Evolutionary conservation across 2,888 invertebrate species (phyloP).

Genomic region (Lasioglossum lativentre): DNA sequence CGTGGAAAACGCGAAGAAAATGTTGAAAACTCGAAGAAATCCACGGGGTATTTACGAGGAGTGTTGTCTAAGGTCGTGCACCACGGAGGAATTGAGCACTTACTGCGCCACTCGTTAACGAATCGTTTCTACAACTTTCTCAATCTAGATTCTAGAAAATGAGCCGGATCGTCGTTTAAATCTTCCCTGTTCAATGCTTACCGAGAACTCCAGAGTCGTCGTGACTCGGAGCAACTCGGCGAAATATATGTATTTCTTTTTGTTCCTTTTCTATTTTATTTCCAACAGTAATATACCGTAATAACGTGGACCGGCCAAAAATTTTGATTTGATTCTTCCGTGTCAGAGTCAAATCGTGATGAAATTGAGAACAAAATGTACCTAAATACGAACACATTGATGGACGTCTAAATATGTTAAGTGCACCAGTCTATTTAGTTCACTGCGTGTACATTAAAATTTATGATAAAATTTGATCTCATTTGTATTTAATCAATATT

Average conservation of each 20-base stretch:
- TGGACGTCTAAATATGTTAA: neutral
- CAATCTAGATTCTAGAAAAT: neutral
- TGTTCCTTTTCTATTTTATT: neutral
- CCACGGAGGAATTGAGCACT: slow-evolving; percentile 79
- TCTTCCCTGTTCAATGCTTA: neutral
- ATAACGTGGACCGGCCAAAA: neutral
- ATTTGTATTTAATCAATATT: slow-evolving; percentile 45
- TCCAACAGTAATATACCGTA: neutral
- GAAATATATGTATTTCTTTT: neutral
- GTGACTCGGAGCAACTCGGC: neutral
- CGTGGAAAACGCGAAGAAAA: slow-evolving; percentile 76
- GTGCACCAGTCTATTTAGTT: neutral
- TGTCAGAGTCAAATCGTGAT: neutral
- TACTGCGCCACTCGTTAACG: slow-evolving; percentile 80
- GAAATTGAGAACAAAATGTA: neutral
- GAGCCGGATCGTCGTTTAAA: neutral
- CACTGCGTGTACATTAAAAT: neutral
- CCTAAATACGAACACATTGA: neutral
- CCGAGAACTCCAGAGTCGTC: neutral
- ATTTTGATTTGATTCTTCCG: neutral
- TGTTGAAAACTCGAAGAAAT: slow-evolving; percentile 79
- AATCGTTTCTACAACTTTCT: neutral
- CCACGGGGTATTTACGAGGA: slow-evolving; percentile 84
- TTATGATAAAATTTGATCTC: slow-evolving; percentile 31
- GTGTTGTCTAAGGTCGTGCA: slow-evolving; percentile 84